Conservation (phyloP, 1,140 invertebrate genomes). For the Samia ricini region DNA sequence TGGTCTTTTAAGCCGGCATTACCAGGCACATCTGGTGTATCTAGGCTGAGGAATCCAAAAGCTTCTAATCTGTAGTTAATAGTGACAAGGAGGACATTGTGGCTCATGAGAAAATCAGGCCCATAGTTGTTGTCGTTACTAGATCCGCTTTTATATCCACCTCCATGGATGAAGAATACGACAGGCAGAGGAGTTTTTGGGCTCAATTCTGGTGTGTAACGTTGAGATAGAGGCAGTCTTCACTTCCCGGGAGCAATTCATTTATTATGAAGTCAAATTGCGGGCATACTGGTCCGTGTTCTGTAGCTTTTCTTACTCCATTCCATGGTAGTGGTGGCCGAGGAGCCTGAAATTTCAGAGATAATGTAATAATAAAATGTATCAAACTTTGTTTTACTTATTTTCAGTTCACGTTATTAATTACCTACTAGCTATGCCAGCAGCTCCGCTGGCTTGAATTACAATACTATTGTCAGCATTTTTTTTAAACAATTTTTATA, state of each 20-base stretch:
- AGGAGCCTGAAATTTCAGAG: slow-evolving; percentile 61
- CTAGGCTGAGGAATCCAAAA: slow-evolving; percentile 77
- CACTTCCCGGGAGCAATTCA: slow-evolving; percentile 34
- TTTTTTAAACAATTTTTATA: no score
- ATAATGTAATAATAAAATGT: slow-evolving; percentile 37
- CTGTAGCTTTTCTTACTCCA: slow-evolving; percentile 35
- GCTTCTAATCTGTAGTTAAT: slow-evolving; percentile 84
- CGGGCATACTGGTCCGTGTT: slow-evolving; percentile 42
- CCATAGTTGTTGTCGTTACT: slow-evolving; percentile 69
- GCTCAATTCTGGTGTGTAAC: slow-evolving; percentile 57
- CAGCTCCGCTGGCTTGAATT: slow-evolving; percentile 55
- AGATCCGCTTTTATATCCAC: slow-evolving; percentile 60
- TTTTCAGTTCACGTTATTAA: slow-evolving; percentile 39
- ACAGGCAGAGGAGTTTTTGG: slow-evolving; percentile 51
- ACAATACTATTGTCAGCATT: no score
- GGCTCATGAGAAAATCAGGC: slow-evolving; percentile 80
- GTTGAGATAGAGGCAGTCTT: slow-evolving; percentile 72
- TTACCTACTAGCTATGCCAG: no score
- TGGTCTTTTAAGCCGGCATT: slow-evolving; percentile 61
- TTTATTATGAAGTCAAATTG: slow-evolving; percentile 42
- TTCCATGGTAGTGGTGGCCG: slow-evolving; percentile 60
- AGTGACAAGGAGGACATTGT: slow-evolving; percentile 82
- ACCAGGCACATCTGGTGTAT: slow-evolving; percentile 63
- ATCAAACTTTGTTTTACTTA: slow-evolving; percentile 30
- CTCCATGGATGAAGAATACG: slow-evolving; percentile 76